Base-by-base conservation (phyloP, 2,797 vertebrate species). In the Takifugu ocellatus region DNA sequence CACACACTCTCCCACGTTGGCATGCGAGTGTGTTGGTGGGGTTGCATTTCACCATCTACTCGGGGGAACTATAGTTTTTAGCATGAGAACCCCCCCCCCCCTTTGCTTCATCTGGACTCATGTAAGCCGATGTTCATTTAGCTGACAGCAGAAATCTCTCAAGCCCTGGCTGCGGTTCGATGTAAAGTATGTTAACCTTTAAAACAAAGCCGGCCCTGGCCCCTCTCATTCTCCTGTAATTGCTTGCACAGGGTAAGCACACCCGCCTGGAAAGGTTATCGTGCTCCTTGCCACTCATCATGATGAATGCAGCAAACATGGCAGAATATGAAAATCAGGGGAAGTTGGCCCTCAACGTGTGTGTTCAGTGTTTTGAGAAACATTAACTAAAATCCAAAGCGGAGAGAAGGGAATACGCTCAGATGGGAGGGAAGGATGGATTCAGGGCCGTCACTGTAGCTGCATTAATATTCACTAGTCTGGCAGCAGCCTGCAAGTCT, bases 181-280 rank as follows among this genome's bases (percentile, higher is more conserved):
- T 88, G 74, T 90, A 87, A 89, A 88, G 87, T 84, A 77, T 78
- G 87, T 90, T 90, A 89, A 91, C 89, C 89, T 91, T 91, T 91
- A 89, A 87, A 87, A 87, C 83, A 87, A 89, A 89, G 80, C 78
- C 69, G 42, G 77, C 74, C 75, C 82, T 72, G 77, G 83, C 85
- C 84, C 57, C 71, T 82, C 87, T 86, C 85, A 77, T 86, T 81
- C 81, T 69, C 54, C 81, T 75, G 80, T 90, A 87, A 91, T 90
- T 90, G 85, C 84, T 77, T 66, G 80, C 57, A 51, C 85, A 49
- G 81, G 73, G 79, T 87, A 85, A 83, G 79, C 84, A 85, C 81
- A 82, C 84, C 81, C 69, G 61, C 67, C 76, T 84, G 86, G 83
- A 90, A 89, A 90, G 89, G 88, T 90, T 89, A 89, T 70, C 68